phyloP scores from a whole-genome alignment of 2,888 invertebrate species.

The Yponomeuta plumbellus region DNA sequence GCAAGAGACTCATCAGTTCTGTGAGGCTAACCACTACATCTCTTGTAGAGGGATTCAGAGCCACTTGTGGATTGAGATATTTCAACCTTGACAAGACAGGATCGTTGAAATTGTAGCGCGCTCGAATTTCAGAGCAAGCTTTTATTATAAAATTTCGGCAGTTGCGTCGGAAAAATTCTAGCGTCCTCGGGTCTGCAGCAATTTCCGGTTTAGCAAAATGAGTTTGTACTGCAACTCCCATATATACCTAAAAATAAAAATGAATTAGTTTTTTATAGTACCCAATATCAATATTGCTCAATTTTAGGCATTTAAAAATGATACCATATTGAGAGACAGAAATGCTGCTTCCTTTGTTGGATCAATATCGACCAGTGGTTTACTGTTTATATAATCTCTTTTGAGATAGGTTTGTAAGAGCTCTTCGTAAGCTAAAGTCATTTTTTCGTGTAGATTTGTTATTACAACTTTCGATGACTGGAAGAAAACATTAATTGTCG shows the following conservation, averaged over 20 bases:
- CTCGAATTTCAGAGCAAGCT: not conserved
- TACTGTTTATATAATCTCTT: too few species aligned
- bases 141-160: not conserved
- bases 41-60: too few species aligned
- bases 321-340: not conserved
- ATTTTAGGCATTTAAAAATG: not conserved
- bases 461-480: too few species aligned
- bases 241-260: slow-evolving; percentile 1
- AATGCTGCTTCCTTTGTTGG: not conserved
- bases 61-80: too few species aligned
- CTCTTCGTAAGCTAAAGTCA: too few species aligned
- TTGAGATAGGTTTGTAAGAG: too few species aligned
- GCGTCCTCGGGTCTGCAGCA: not conserved
- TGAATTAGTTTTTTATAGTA: not conserved
- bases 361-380: not conserved
- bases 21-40: too few species aligned
- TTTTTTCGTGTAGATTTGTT: too few species aligned
- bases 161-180: not conserved
- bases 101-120: not conserved
- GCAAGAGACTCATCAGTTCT: too few species aligned
- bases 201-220: not conserved
- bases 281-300: not conserved
- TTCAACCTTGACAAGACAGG: too few species aligned
- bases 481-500: too few species aligned
- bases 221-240: not conserved